Percentiles rank a stretch among this genome's conserved stretches.
Conservation (phyloP, 2,888 invertebrate genomes). For the Salticus scenicus region DNA sequence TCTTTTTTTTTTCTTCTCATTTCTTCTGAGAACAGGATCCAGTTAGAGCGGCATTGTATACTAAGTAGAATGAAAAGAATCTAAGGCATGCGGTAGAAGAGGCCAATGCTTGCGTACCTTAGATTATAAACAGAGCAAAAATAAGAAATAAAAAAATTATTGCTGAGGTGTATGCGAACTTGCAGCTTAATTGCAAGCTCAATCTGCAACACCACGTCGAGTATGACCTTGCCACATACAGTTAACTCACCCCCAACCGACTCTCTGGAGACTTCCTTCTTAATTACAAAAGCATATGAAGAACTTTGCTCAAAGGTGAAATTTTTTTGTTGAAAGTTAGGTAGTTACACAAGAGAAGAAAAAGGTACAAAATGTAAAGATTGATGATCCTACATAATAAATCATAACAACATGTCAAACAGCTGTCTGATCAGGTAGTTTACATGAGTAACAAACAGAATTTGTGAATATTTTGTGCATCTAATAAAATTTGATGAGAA, state of each 20-base stretch:
- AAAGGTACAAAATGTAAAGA: no score
- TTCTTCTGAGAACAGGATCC: background rate
- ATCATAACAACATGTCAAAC: no score
- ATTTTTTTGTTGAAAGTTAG: no score
- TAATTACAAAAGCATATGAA: background rate
- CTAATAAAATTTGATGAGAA: no score
- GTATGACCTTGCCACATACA: slow-evolving; percentile 49
- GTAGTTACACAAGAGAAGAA: no score
- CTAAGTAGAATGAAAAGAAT: background rate
- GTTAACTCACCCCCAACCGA: slow-evolving; percentile 39
- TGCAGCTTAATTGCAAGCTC: slow-evolving; percentile 38
- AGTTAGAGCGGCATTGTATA: background rate
- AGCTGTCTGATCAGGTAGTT: no score
- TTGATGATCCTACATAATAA: no score
- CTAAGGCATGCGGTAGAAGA: background rate
- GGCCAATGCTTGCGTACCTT: background rate
- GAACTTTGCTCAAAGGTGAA: background rate
- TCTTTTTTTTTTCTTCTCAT: no score
- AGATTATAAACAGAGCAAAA: background rate
- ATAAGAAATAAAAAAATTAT: background rate
- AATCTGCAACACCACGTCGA: slow-evolving; percentile 22
- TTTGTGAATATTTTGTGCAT: no score
- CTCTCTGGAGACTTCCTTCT: slow-evolving; percentile 61
- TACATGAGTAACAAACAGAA: no score
- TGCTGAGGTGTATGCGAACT: background rate